Conservation (phyloP, 2,797 vertebrate species). For the Huso huso region DNA sequence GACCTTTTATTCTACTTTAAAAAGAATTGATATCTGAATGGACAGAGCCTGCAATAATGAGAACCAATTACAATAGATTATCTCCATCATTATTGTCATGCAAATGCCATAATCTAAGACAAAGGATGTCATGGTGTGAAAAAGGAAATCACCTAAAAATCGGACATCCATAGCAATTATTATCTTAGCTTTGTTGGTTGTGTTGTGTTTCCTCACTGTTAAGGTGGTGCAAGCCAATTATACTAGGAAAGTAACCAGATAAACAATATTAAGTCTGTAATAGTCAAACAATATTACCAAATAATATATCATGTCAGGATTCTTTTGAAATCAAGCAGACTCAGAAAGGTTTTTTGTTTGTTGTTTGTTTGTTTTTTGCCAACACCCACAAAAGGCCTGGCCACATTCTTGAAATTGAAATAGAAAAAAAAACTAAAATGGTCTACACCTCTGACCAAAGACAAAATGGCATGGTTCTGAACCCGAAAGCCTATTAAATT, state of each 20-base stretch:
- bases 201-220: neutral
- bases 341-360: too few relatives aligned
- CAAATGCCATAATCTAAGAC: neutral
- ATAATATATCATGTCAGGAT: too few relatives aligned
- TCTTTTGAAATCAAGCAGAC: too few relatives aligned
- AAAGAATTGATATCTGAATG: constrained; percentile 1
- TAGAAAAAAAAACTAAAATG: too few relatives aligned
- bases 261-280: too few relatives aligned
- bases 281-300: too few relatives aligned
- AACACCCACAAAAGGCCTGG: too few relatives aligned
- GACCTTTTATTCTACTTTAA: constrained; percentile 39
- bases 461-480: too few relatives aligned
- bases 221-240: neutral
- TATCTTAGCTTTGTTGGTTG: neutral
- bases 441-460: too few relatives aligned
- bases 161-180: neutral
- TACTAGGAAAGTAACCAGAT: too few relatives aligned
- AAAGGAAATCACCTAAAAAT: neutral
- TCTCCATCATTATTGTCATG: neutral
- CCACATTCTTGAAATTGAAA: too few relatives aligned
- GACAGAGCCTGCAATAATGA: neutral
- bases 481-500: neutral
- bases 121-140: neutral
- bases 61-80: neutral
- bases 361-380: too few relatives aligned